A percentile compares a stretch with the other conserved stretches of the same genome.
phyloP scores from a whole-genome alignment of 1,140 invertebrate genomes.

The Gryon sp. region DNA sequence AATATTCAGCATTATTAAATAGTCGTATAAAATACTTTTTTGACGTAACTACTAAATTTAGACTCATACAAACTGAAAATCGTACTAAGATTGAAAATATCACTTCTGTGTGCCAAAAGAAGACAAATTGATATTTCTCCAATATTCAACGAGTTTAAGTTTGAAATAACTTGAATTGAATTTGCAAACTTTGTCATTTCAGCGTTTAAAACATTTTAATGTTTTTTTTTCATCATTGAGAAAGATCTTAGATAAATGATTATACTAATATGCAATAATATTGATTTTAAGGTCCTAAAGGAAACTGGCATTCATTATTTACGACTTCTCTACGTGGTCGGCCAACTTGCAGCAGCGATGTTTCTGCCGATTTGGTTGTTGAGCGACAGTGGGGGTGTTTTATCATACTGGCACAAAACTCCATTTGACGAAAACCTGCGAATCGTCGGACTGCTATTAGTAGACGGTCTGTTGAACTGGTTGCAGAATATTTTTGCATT shows the following conservation, averaged over 20 bases:
- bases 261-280: too few species aligned
- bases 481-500: slow-evolving; percentile 97
- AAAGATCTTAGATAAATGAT: too few species aligned
- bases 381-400: slow-evolving; percentile 85
- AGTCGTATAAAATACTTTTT: too few species aligned
- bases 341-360: slow-evolving; percentile 88
- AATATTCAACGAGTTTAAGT: background rate
- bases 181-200: too few species aligned
- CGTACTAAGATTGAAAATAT: background rate
- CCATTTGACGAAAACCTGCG: slow-evolving; percentile 74
- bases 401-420: slow-evolving; percentile 81
- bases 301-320: slow-evolving; percentile 94
- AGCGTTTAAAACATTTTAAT: too few species aligned
- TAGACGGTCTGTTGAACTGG: slow-evolving; percentile 95
- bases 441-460: slow-evolving; percentile 84
- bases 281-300: slow-evolving; percentile 84
- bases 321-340: slow-evolving; percentile 90
- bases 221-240: too few species aligned
- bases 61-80: too few species aligned
- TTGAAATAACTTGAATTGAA: too few species aligned
- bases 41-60: too few species aligned
- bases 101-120: background rate
- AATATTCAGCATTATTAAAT: too few species aligned
- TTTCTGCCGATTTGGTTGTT: slow-evolving; percentile 94
- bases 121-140: slow-evolving; percentile 22